Evolutionary conservation across 37 sponge, comb jelly and placozoan genomes (phyloP).

Genomic region (Oscarella lobularis): DNA sequence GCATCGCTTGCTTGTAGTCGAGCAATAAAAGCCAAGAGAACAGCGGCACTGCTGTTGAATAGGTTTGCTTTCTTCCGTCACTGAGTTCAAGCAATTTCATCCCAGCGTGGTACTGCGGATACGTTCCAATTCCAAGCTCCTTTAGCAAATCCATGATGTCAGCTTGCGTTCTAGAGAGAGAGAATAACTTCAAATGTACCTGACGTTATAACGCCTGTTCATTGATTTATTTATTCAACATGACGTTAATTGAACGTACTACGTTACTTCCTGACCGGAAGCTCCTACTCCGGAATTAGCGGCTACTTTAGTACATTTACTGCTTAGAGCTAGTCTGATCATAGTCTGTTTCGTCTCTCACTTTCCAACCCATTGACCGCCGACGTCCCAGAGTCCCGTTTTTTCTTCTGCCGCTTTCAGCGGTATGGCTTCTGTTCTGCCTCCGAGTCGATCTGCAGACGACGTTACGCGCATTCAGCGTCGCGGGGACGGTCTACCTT

Average conservation of each 20-base stretch:
- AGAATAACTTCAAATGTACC: neutral
- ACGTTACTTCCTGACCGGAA: no score
- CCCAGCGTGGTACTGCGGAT: neutral
- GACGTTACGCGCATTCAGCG: no score
- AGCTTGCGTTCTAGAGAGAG: neutral
- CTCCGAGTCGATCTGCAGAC: neutral
- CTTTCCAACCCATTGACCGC: neutral
- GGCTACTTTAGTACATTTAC: no score
- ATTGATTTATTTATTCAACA: no score
- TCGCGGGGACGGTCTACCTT: neutral
- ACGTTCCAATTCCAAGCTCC: neutral
- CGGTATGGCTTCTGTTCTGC: neutral
- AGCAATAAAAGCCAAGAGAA: no score
- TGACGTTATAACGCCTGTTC: no score
- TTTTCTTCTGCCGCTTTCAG: neutral
- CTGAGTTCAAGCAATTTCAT: neutral
- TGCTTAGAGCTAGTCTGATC: no score
- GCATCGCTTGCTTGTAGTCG: no score
- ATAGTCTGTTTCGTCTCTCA: no score
- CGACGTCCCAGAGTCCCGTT: neutral
- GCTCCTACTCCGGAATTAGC: no score
- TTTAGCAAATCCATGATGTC: neutral
- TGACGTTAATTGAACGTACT: no score
- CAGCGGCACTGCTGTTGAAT: no score
- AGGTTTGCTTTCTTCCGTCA: neutral